phyloP scores from a whole-genome alignment of 2,113 vertebrate genomes.

The Amblyornis subalaris region DNA sequence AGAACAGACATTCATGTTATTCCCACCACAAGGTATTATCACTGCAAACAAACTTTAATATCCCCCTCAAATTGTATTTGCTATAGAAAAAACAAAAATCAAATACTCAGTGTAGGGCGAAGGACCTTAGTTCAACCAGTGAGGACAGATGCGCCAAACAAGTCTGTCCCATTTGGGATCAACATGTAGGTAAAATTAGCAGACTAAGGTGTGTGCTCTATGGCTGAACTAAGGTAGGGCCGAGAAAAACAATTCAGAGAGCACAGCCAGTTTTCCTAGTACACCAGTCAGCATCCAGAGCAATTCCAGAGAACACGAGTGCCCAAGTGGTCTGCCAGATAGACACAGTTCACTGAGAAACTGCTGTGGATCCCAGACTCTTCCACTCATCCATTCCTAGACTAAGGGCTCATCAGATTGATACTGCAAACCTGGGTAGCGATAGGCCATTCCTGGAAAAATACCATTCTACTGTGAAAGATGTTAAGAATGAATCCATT shows the following conservation, averaged over 20 bases:
- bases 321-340: neutral
- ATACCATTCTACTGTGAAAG: neutral
- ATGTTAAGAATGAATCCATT: neutral
- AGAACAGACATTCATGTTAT: neutral
- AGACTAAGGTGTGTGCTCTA: neutral
- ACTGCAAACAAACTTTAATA: neutral
- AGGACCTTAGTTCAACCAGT: neutral
- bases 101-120: neutral
- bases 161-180: neutral
- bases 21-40: neutral
- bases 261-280: neutral
- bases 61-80: neutral
- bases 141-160: neutral
- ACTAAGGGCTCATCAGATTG: neutral
- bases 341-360: fast-evolving
- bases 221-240: neutral
- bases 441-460: neutral
- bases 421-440: neutral
- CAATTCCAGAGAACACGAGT: neutral
- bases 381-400: neutral
- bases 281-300: neutral
- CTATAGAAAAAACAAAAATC: neutral
- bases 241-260: neutral
- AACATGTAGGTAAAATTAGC: neutral
- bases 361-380: neutral